Conservation (phyloP, 2,113 vertebrate genomes). For the Entomyzon cyanotis region DNA sequence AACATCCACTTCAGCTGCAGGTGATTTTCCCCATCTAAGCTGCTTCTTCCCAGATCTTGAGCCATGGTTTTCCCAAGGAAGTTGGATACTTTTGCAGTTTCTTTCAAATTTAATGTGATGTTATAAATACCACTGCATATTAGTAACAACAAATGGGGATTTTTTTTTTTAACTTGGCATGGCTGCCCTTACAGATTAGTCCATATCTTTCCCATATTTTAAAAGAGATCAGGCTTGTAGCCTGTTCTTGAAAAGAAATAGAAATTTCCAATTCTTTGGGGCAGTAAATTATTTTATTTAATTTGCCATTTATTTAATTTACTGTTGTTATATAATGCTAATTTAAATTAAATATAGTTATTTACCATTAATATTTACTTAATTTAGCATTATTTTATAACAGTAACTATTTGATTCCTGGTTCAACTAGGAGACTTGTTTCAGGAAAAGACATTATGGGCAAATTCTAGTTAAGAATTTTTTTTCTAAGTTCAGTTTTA, state of each 20-base stretch:
- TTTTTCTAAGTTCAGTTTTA: background rate
- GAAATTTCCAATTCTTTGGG: background rate
- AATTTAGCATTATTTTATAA: background rate
- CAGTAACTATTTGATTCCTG: background rate
- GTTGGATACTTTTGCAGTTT: background rate
- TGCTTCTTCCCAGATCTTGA: background rate
- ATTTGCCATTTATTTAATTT: background rate
- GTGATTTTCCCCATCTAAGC: background rate
- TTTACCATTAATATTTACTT: background rate
- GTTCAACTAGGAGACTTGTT: background rate
- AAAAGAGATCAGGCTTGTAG: background rate
- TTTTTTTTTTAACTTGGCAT: background rate
- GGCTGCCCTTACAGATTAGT: background rate
- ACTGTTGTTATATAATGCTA: background rate
- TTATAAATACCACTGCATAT: background rate
- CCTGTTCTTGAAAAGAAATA: background rate
- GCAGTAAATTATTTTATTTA: background rate
- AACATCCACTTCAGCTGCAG: background rate
- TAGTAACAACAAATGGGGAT: background rate
- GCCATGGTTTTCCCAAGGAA: background rate
- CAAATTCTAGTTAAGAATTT: background rate
- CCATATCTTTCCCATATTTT: background rate
- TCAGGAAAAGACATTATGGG: background rate
- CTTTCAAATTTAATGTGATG: background rate
- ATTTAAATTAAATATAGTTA: background rate